Base-by-base conservation (phyloP, 2,797 vertebrate genomes). In the Ambastaia sidthimunki region DNA sequence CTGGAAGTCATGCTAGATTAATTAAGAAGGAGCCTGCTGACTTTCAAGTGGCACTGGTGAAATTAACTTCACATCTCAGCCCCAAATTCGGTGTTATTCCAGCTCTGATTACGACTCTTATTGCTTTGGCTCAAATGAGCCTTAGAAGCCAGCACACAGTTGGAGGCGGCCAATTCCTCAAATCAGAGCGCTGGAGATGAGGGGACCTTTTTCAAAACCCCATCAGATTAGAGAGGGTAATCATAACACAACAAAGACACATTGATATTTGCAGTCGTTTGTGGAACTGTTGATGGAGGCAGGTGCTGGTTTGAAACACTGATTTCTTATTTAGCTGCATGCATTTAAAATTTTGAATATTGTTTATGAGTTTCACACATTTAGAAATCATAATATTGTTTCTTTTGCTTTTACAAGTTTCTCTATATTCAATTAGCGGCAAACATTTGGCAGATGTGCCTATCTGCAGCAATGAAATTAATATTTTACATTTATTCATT, bases 21-120 rank as follows among this genome's bases (percentile, higher is more conserved):
- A 93, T 93, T 93, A 92, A 90, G 82, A 88, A 87, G 89, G 86
- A 93, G 90, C 91, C 92, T 92, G 91, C 92, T 93, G 91, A 92
- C 93, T 94, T 92, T 93, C 89, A 92, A 93, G 91, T 90, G 88
- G 86, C 87, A 80, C 85, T 83, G 88, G 88, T 86, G 86, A 89
- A 92, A 91, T 93, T 85, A 92, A 90, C 88, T 85, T 90, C 80
- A 82, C 84, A 57, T 92, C 87, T 86, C 83, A 21, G 59, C 47
- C 79, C 66, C 57, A 18, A 66, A 80, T 67, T 77, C 70, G 3
- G 37, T 54, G 65, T 74, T 71, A 76, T 85, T 84, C 62, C 75
- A 57, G 79, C 65, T 79, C 73, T 87, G 83, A 86, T 86, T 87
- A 65, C 81, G 44, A 54, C 74, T 63, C 74, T 80, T 31, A 80